These are phyloP conservation scores for Amphipoea lucens DNA, from an alignment of 2,888 invertebrate genomes.

Conservation along the genomic window DNA sequence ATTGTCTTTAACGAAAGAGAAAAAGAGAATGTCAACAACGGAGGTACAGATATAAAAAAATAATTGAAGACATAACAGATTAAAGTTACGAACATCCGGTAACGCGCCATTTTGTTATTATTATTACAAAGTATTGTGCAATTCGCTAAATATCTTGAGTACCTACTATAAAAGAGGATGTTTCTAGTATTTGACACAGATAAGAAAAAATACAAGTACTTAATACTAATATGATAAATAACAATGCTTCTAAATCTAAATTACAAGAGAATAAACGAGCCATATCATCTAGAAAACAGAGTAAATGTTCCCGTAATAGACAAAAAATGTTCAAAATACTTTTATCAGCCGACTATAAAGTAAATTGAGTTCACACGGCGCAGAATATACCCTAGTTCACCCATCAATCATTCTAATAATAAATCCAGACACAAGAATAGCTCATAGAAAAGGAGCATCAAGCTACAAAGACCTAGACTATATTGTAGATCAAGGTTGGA, in stretches of 20 bases:
- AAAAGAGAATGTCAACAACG: conserved; percentile 18
- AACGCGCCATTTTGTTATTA: conserved; percentile 14
- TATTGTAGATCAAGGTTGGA: conserved; percentile 37
- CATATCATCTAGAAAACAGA: background rate
- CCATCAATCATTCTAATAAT: conserved; percentile 59
- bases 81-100: conserved; percentile 34
- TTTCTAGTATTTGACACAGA: conserved; percentile 27
- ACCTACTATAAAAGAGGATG: background rate
- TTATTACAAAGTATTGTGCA: conserved; percentile 45
- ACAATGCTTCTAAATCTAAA: background rate
- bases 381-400: conserved; percentile 29
- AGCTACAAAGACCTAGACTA: conserved; percentile 21
- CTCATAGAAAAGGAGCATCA: conserved; percentile 30
- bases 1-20: background rate
- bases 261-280: background rate
- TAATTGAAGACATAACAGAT: conserved; percentile 21
- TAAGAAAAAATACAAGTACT: conserved; percentile 6
- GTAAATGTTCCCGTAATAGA: background rate
- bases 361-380: conserved; percentile 24
- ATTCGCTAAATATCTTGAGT: conserved; percentile 20
- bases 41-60: conserved; percentile 19
- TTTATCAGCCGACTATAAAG: conserved; percentile 22
- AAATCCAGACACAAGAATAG: conserved; percentile 41
- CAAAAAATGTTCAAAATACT: background rate
- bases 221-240: conserved; percentile 2